Percentiles rank a stretch among this genome's conserved stretches.
Conservation (phyloP, 2,888 invertebrate species). For the Cephus pulcher region DNA sequence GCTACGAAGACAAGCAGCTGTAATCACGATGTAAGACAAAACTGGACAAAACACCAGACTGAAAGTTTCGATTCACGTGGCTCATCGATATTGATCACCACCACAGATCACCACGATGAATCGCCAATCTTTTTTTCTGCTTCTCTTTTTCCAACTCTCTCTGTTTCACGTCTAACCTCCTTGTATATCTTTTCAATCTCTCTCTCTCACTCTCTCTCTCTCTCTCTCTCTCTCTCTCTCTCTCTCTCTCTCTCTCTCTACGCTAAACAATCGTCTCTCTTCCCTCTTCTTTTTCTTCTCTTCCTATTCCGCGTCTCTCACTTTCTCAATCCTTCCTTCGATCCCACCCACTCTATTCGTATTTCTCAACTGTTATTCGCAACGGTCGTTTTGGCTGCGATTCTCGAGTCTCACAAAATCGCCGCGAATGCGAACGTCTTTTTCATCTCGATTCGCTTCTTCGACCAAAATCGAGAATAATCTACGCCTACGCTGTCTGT, state of each 20-base stretch:
- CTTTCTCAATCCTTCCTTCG: background rate
- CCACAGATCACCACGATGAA: background rate
- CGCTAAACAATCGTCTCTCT: background rate
- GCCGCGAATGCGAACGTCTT: background rate
- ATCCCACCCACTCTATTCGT: background rate
- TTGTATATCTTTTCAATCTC: background rate
- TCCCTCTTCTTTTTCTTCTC: background rate
- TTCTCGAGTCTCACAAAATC: background rate
- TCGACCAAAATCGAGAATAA: constrained; percentile 1
- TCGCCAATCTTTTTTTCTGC: background rate
- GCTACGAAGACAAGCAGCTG: background rate
- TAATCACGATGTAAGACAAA: background rate
- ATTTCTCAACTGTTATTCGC: background rate
- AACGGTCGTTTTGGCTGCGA: background rate
- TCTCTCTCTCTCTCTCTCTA: background rate
- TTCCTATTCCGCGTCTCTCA: background rate
- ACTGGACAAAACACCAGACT: background rate
- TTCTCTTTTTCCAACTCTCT: background rate
- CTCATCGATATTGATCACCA: background rate
- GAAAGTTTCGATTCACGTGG: background rate
- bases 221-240: background rate
- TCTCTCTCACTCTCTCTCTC: background rate
- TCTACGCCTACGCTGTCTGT: background rate
- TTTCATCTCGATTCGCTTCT: background rate
- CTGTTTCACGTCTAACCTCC: background rate